Base-by-base conservation (phyloP, 1,140 invertebrate species). In the Diabrotica virgifera region DNA sequence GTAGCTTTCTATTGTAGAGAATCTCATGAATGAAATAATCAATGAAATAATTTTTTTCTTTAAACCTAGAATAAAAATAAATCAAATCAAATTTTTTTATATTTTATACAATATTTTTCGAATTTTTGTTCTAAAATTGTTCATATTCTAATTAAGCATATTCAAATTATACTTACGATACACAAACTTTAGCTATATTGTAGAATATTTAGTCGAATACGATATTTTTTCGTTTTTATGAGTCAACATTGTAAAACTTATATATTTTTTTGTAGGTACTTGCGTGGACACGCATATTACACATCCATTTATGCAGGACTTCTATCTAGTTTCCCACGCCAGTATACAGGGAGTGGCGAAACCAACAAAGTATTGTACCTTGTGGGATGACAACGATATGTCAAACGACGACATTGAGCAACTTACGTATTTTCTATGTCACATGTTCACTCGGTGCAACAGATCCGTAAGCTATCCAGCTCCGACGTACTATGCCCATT, bases 401-500 rank as follows among this genome's bases (percentile, higher is more conserved):
- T 78, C 81, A 3, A 85, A 91, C 67, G 87, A 95, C 77, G 82
- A 92, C 61, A 81, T 97, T n/a, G 90, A 96, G 52, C 40, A 77
- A 66, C 75, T 97, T 59, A 91, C 94, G 0, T 96, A 92, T 80
- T 89, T 90, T 74, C 79, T 97, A 13, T 97, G 95, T 77, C 92
- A 97, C 74, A 83, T 95, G 80, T 97, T 94, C 78, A 85, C 90
- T 4, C 85, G 95, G 12, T 97, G 95, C 77, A 90, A 88, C 58
- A 84, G 93, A 59, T 85, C 92, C 4, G 94, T 97, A 0, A 95
- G 92, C 10, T 96, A 96, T 82, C 95, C 95, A 2, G 90, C 95
- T 0, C 94, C 95, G 2, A 95, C 93, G 0, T 97, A 97, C 79
- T 96, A 97, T 80, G 94, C 95, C 35, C 94, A 97, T 83, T 84